Evolutionary conservation across 2,888 invertebrate genomes (phyloP).

Genomic region (Yponomeuta plumbellus): DNA sequence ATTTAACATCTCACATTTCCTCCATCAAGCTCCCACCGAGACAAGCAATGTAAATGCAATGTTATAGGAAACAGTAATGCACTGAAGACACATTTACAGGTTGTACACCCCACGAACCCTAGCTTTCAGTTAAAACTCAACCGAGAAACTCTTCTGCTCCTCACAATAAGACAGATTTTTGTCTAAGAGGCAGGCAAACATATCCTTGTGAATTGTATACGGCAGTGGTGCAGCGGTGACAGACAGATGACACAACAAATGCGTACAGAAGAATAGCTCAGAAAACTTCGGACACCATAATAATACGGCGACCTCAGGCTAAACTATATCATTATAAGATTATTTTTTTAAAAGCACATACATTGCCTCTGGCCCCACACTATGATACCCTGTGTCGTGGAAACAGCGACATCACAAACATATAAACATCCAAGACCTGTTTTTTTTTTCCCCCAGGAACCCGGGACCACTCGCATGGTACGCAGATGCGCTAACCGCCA

Average conservation of each 20-base stretch:
- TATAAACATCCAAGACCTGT: too few species aligned
- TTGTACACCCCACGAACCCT: constrained; percentile 20
- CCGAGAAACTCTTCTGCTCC: not conserved
- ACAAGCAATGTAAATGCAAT: constrained; percentile 18
- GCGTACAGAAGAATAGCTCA: not conserved
- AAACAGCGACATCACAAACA: too few species aligned
- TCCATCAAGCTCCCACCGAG: not conserved
- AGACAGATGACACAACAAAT: not conserved
- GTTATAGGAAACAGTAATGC: constrained; percentile 62
- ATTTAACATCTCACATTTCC: not conserved
- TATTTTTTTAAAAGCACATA: too few species aligned
- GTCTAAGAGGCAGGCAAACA: not conserved
- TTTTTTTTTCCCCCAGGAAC: too few species aligned
- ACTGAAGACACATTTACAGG: constrained; percentile 60
- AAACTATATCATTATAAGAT: too few species aligned
- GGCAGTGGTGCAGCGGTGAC: constrained; percentile 10
- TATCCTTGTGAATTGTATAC: not conserved
- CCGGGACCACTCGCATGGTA: too few species aligned
- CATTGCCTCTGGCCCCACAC: too few species aligned
- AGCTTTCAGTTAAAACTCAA: not conserved
- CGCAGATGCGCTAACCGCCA: too few species aligned
- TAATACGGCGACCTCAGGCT: too few species aligned
- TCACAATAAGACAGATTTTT: not conserved
- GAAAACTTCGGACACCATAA: not conserved
- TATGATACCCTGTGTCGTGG: too few species aligned